Base-by-base conservation (phyloP, 2,888 invertebrate species). In the Xestia rhomboidea region DNA sequence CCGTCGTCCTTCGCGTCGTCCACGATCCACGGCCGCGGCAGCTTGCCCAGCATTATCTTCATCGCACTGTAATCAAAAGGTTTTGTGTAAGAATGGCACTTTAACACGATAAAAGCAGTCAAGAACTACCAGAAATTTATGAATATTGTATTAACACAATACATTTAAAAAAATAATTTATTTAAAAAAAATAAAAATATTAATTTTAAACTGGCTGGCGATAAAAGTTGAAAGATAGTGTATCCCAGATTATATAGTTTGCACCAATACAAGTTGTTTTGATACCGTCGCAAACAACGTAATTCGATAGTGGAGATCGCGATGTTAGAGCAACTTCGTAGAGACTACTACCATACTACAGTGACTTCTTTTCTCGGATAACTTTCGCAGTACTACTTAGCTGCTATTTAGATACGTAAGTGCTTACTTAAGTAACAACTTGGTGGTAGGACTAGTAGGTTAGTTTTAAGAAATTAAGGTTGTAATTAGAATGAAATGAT, bases 1-100 rank as follows among this genome's bases (percentile, higher is more conserved):
- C 99, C 99, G 92, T 99, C 99, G 94, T 99, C 99, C 93, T 99
- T 99, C 91, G 99, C 99, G 96, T 99, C 99, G 94, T 99, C 99
- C 77, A 99, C 99, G 91, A 99, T 98, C 99, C 99, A 99, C 5
- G 99, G 98, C 41, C 99, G 97, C 54, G 99, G 99, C 81, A 99
- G 97, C 96, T 99, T 99, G 73, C 98, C 98, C 90, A 99, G 97
- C 91, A 99, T 97, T 92, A 99, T 99, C 93, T 99, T 98, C 99
- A 99, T 99, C 73, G 99, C 99, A 96, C 99, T 99, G 97, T 81
- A 97, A 97, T 83, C 81, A 81, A 78, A 73, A 82, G 44, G n/a
- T 73, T 44, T 27, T 38, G 10, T 67, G n/a, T 71, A 0, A 79
- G 38, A 51, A 60, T 57, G 2, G 21, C 21, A 34, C 0, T 1